Conservation (phyloP, 2,888 invertebrate species). For the Camponotus fellah region DNA sequence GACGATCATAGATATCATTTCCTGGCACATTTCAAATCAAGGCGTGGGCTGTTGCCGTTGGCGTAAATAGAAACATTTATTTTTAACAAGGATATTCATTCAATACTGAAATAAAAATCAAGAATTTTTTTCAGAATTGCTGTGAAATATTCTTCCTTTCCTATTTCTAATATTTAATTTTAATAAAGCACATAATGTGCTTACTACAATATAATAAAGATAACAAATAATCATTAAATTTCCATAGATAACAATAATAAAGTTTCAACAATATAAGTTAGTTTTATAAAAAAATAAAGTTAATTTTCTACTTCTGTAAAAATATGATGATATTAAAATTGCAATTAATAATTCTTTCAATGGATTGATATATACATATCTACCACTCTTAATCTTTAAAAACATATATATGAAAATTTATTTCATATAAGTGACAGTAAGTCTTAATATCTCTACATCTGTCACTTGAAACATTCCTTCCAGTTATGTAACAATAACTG, state of each 20-base stretch:
- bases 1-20: conserved; percentile 25
- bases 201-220: not conserved
- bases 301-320: not conserved
- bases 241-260: not conserved
- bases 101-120: not conserved
- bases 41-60: no score
- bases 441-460: not conserved
- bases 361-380: not conserved
- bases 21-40: not conserved
- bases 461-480: conserved; percentile 2
- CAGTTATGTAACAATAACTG: not conserved
- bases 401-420: not conserved
- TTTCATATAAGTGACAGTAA: not conserved
- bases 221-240: not conserved
- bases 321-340: not conserved
- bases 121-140: not conserved
- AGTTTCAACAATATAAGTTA: not conserved
- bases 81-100: not conserved
- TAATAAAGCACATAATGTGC: not conserved
- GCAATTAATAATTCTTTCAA: not conserved
- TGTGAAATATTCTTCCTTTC: not conserved
- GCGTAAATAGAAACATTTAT: not conserved
- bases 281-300: not conserved
- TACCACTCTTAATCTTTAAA: not conserved
- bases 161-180: not conserved